These are phyloP conservation scores for Sebastes oblongus DNA, from an alignment of 2,797 vertebrate genomes.

Conservation along the genomic window DNA sequence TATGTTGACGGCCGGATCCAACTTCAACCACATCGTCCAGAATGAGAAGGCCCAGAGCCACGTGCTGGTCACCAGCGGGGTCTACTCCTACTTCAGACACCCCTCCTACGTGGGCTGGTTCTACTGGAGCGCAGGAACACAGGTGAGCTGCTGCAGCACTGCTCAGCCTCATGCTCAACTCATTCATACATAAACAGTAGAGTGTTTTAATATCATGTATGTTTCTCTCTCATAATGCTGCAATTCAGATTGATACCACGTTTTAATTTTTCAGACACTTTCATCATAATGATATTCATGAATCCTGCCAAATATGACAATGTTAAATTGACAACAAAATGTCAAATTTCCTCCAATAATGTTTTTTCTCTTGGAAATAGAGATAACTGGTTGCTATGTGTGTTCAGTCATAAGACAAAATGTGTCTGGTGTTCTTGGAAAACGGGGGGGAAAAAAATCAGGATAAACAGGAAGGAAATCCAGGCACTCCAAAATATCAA, in stretches of 20 bases:
- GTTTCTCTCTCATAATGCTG: neutral
- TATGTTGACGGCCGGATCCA: constrained; percentile 97
- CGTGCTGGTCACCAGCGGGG: constrained; percentile 91
- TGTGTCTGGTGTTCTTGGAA: rapidly evolving
- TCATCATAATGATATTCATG: neutral
- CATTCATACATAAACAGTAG: neutral
- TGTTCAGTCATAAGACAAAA: too few relatives aligned
- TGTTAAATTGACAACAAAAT: rapidly evolving
- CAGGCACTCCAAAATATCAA: too few relatives aligned
- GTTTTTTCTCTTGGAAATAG: too few relatives aligned
- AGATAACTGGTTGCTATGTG: too few relatives aligned
- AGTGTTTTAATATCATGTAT: neutral
- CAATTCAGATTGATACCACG: neutral
- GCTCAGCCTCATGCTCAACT: neutral
- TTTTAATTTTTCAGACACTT: neutral
- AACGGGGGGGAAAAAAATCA: too few relatives aligned
- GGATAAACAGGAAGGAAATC: too few relatives aligned
- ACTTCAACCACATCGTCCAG: constrained; percentile 99
- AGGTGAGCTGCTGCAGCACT: constrained; percentile 80
- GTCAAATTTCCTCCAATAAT: neutral
- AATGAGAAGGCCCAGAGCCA: constrained; percentile 96
- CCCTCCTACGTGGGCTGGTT: constrained; percentile 99
- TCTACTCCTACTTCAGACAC: constrained; percentile 94
- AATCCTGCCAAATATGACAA: neutral
- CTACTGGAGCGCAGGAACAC: constrained; percentile 98